Conservation (phyloP, 2,888 invertebrate genomes). For the Drosophila flavopinicola region DNA sequence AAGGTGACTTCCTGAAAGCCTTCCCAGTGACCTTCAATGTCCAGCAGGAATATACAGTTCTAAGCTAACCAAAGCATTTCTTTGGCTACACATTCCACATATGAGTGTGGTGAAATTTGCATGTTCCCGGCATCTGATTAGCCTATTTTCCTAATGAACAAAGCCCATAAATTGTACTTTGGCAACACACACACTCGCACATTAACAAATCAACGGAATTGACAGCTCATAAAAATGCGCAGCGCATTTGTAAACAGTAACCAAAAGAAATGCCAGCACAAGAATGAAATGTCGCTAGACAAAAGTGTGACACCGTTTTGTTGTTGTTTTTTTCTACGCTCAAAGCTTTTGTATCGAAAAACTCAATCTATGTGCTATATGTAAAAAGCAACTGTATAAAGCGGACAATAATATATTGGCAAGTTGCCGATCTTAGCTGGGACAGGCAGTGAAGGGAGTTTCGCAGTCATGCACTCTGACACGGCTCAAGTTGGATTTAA, state of each 20-base stretch:
- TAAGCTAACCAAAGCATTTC: not conserved
- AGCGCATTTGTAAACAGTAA: slow-evolving; percentile 45
- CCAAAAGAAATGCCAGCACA: slow-evolving; percentile 34
- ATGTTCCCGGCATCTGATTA: slow-evolving; percentile 64
- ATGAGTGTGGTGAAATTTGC: slow-evolving; percentile 27
- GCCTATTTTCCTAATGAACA: slow-evolving; percentile 73
- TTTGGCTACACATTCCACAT: slow-evolving; percentile 10
- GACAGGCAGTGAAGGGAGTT: slow-evolving; percentile 36
- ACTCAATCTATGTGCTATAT: not conserved
- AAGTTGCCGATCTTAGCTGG: slow-evolving; percentile 5
- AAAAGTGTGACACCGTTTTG: slow-evolving; percentile 40
- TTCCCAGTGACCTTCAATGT: not conserved
- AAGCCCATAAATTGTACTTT: slow-evolving; percentile 61
- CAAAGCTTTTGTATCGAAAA: slow-evolving; percentile 2
- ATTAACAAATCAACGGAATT: slow-evolving; percentile 29
- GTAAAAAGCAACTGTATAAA: not conserved
- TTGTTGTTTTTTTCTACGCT: not conserved
- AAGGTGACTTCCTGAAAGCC: not conserved
- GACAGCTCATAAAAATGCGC: slow-evolving; percentile 58
- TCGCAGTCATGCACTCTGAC: slow-evolving; percentile 52
- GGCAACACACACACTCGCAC: slow-evolving; percentile 14
- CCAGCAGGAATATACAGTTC: not conserved
- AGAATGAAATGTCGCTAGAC: slow-evolving; percentile 33
- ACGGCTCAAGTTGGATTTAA: slow-evolving; percentile 31
- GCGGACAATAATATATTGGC: slow-evolving; percentile 11